These are phyloP conservation scores for Thaumatotibia leucotreta DNA, from an alignment of 1,140 invertebrate genomes.

Conservation along the genomic window DNA sequence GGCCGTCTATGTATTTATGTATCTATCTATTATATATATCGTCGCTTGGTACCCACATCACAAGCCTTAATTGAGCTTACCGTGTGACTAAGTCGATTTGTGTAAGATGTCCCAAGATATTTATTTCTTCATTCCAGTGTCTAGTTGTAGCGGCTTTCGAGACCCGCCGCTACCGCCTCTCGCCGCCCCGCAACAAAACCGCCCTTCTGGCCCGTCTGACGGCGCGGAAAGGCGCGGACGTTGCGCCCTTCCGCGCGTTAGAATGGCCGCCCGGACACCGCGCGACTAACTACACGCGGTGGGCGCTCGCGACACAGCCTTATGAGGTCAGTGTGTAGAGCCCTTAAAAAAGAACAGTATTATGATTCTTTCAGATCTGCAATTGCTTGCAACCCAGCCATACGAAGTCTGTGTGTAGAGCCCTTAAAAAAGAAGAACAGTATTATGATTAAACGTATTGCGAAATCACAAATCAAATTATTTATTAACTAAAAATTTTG, in stretches of 20 bases:
- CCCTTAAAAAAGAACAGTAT: no score
- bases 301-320: slow-evolving; percentile 86
- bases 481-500: no score
- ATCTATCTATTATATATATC: no score
- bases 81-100: neutral
- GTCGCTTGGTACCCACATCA: no score
- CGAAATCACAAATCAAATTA: no score
- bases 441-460: no score
- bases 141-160: slow-evolving; percentile 95
- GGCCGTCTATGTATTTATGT: no score
- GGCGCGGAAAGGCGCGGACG: slow-evolving; percentile 77
- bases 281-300: slow-evolving; percentile 90
- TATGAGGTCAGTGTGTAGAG: slow-evolving; percentile 81
- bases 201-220: slow-evolving; percentile 87
- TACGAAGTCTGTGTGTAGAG: no score
- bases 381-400: no score
- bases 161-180: slow-evolving; percentile 90
- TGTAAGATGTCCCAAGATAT: neutral
- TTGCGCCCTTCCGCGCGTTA: slow-evolving; percentile 90
- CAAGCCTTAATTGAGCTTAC: no score
- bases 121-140: slow-evolving; percentile 75
- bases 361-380: no score
- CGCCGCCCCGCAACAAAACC: slow-evolving; percentile 87
- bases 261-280: slow-evolving; percentile 91
- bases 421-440: no score